These are phyloP conservation scores for Diplodus puntazzo DNA, from an alignment of 2,797 vertebrate species.

Conservation along the genomic window DNA sequence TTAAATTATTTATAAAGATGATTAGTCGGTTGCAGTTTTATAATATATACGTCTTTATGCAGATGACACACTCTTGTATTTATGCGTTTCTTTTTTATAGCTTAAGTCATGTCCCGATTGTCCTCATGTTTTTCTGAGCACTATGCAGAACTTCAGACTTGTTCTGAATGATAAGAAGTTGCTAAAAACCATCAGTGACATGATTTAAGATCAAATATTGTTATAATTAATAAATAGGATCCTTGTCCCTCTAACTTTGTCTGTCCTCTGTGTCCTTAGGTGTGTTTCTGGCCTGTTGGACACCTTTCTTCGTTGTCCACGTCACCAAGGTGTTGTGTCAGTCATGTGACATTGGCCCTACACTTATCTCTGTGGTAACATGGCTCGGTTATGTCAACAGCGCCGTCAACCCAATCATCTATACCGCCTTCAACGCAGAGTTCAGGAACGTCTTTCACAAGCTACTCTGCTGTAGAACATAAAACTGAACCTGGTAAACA, in stretches of 20 bases:
- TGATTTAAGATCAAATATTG: no score
- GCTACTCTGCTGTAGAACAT: constrained; percentile 79
- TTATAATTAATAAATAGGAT: no score
- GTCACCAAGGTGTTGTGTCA: constrained; percentile 83
- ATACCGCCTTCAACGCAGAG: constrained; percentile 84
- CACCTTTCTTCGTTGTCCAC: constrained; percentile 86
- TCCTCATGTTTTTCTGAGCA: no score
- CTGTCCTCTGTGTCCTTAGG: constrained; percentile 62
- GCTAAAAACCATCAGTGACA: no score
- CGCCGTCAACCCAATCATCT: constrained; percentile 86
- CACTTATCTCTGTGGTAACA: constrained; percentile 85
- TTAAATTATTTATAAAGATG: no score
- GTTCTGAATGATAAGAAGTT: no score
- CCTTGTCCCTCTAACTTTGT: not conserved
- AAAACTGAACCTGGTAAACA: constrained; percentile 5
- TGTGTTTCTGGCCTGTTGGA: constrained; percentile 87
- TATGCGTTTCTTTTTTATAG: no score
- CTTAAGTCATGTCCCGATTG: no score
- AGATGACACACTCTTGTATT: no score
- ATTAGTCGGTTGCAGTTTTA: no score
- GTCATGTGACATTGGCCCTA: constrained; percentile 80
- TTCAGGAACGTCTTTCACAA: constrained; percentile 86
- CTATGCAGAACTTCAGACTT: no score
- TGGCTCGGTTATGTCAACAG: constrained; percentile 88
- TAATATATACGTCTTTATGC: no score